Evolutionary conservation across 2,797 vertebrate genomes (phyloP), one percentile per base, ranked within the genome.

Genomic region (Sparidentex hasta): DNA sequence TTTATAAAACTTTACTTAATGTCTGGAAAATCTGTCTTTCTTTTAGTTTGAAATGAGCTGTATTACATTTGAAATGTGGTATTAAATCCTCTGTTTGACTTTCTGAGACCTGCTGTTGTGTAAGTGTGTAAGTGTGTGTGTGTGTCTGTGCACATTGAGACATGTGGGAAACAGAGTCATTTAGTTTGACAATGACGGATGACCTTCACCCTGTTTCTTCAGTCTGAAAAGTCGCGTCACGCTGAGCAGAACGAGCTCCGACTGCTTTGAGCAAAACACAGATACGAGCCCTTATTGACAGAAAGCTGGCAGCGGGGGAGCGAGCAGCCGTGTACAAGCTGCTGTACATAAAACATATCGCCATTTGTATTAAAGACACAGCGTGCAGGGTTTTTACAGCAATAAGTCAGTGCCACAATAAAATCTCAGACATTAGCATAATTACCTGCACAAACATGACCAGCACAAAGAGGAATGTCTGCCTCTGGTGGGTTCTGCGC

Each of bases 131-230:
- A n/a, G 58, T 21, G 51, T 69, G 20, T 18, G 2, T 69, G 20
- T 21, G 48, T 75, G 66, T 46, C 46, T 58, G 21, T 23, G 44
- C 33, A 63, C 73, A 62, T 46, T 65, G 43, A 61, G 18, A 55
- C 20, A 8, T 50, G 44, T 57, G 59, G 65, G 70, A 78, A 52
- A 43, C 8, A 3, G 33, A 76, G 62, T 50, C 62, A 7, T 72
- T 74, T 25, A 50, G 7, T 33, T n/a, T 55, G 75, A 82, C 76
- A 27, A 12, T 66, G 79, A 86, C 44, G 44, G 63, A 83, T 78
- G 48, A 29, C 69, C 63, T 69, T 65, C 56, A 27, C 20, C 50
- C 73, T n/a, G 55, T 55, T 75, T 46, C 27, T 17, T 27, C 63
- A 61, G 56, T 46, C 58, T 43, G 71, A 80, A 74, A 71, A 69